phyloP scores from a whole-genome alignment of 2,113 vertebrate genomes.

The Pachycephala philippinensis region DNA sequence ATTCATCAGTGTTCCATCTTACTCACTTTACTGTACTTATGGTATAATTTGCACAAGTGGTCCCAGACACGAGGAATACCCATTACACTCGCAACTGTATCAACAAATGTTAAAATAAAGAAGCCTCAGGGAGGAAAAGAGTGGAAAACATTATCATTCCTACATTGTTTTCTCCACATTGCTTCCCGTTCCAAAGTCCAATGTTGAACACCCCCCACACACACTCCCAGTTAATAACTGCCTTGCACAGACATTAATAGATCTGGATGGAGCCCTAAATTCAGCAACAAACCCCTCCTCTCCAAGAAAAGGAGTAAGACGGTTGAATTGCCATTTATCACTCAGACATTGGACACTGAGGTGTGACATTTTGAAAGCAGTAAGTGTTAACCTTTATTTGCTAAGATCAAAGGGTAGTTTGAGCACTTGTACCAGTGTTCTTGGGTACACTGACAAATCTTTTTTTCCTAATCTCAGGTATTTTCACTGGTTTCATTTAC shows the following conservation, averaged over 20 bases:
- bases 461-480: background rate
- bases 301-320: background rate
- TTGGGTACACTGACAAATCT: background rate
- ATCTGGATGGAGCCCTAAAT: background rate
- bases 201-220: rapidly evolving
- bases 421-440: background rate
- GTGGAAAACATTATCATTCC: background rate
- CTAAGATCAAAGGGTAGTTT: background rate
- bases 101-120: background rate
- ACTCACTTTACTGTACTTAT: background rate
- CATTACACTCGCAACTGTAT: background rate
- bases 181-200: background rate
- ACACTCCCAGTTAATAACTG: background rate
- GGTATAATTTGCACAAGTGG: background rate
- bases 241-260: background rate
- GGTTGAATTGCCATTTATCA: background rate
- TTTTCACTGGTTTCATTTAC: background rate
- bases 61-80: background rate
- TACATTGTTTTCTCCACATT: background rate
- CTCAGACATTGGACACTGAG: background rate
- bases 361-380: background rate
- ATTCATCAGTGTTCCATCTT: background rate
- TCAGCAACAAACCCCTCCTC: background rate
- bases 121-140: background rate
- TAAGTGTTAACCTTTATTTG: background rate